Conservation (phyloP, 1,140 invertebrate species). For the Littorina saxatilis region DNA sequence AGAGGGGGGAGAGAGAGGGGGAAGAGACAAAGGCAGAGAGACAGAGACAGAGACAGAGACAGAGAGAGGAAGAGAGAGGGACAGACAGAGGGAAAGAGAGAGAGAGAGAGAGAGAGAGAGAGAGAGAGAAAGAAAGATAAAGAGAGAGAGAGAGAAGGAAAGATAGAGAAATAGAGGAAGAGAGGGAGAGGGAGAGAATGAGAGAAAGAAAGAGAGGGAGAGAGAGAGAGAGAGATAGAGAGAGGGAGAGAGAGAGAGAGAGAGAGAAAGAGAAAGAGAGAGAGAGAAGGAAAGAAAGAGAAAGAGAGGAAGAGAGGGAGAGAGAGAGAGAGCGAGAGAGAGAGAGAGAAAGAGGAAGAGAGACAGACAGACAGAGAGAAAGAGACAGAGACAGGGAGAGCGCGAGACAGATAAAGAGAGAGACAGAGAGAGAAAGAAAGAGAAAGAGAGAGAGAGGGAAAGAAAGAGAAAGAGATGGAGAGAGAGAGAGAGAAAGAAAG, state of each 20-base stretch:
- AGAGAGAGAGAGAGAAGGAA: too few relatives aligned
- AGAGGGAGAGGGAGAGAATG: too few relatives aligned
- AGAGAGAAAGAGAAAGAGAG: neutral
- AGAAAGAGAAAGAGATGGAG: neutral
- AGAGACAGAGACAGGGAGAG: too few relatives aligned
- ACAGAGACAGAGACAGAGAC: neutral
- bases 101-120: neutral
- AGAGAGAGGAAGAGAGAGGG: too few relatives aligned
- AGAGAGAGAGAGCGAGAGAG: slow-evolving; percentile 22
- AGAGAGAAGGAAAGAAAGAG: neutral
- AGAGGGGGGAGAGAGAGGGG: neutral
- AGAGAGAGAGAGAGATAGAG: too few relatives aligned
- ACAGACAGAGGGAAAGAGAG: too few relatives aligned
- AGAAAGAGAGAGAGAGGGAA: slow-evolving; percentile 14
- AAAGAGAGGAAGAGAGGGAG: neutral
- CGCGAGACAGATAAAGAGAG: too few relatives aligned
- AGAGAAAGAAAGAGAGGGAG: neutral
- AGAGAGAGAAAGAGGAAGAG: neutral
- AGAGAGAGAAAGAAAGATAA: neutral
- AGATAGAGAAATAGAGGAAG: too few relatives aligned
- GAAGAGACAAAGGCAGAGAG: neutral
- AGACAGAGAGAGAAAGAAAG: slow-evolving; percentile 21
- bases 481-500: neutral
- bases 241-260: neutral
- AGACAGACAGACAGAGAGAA: neutral